Base-by-base conservation (phyloP, 2,888 invertebrate species). In the Hedya salicella region DNA sequence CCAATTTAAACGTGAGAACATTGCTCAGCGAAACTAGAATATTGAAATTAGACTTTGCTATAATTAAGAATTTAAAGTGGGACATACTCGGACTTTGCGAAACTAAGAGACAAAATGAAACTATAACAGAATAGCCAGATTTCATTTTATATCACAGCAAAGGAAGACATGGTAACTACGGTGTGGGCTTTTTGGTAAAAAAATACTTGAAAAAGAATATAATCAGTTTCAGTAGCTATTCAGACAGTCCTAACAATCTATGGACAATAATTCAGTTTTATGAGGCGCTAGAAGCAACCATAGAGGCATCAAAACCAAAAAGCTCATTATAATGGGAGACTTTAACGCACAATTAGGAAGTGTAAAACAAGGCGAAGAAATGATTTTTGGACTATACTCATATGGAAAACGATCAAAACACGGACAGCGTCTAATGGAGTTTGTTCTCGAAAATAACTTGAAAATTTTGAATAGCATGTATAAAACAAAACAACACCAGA, bases 401-500 rank as follows among this genome's bases (percentile, higher is more conserved):
- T 3, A 19, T 46, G 46, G 46, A 2, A 46, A 46, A 3, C 19
- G 46, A 46, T 46, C 46, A 19, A 46, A 21, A 8, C 46, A 46
- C 17, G 46, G 46, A 3, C 46, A 46, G 19, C 19, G 46, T 13
- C 13, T 46, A 4, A 21, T 46, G 3, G 46, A 46, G 21, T 46
- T 21, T 21, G 46, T 21, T 19, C 4, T 46, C 4, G 46, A 46
- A 46, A 21, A 46, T 19, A 46, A 25, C 13, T 13, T 40, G 17
- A 60, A 60, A 60, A 9, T 60, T 9, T 19, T 21, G 4, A 60
- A 60, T 17, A 60, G 60, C 48, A 2, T 60, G 30, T 48, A n/a
- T 14, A 60, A 60, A 48, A 17, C 17, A 36, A 48, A 30, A 44
- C n/a, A 53, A 44, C 21, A 53, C 6, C 44, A 46, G 16, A 62